Evolutionary conservation across 2,113 vertebrate genomes (phyloP).

Genomic region (Chlorodrepanis virens): DNA sequence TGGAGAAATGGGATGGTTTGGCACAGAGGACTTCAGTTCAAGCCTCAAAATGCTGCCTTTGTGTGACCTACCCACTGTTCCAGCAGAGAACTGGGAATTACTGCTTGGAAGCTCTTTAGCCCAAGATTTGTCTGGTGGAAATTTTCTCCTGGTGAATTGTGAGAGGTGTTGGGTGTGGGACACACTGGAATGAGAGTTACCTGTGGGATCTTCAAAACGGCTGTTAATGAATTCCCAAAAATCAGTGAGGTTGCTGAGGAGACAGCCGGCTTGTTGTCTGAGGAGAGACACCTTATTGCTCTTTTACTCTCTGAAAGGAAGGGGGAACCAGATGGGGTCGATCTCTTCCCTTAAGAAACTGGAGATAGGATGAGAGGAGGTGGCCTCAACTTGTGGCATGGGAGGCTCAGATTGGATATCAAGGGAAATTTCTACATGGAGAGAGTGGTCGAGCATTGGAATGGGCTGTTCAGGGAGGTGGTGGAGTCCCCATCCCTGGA

Average conservation of each 20-base stretch:
- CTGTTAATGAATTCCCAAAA: not conserved
- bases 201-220: not conserved
- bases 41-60: not conserved
- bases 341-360: not conserved
- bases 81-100: not conserved
- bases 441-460: not conserved
- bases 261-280: not conserved
- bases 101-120: not conserved
- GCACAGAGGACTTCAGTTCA: not conserved
- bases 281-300: not conserved
- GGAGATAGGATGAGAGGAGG: rapidly evolving
- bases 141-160: not conserved
- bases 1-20: not conserved
- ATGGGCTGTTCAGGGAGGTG: not conserved
- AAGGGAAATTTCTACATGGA: not conserved
- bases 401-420: not conserved
- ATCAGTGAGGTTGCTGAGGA: not conserved
- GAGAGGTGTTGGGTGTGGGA: not conserved
- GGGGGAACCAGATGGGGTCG: rapidly evolving
- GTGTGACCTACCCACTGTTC: not conserved
- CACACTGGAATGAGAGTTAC: rapidly evolving
- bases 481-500: not conserved
- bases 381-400: not conserved
- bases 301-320: not conserved
- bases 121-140: not conserved